Percentiles rank a stretch among this genome's conserved stretches.
Conservation (phyloP, 2,113 vertebrate genomes). For the Tringa solitaria region DNA sequence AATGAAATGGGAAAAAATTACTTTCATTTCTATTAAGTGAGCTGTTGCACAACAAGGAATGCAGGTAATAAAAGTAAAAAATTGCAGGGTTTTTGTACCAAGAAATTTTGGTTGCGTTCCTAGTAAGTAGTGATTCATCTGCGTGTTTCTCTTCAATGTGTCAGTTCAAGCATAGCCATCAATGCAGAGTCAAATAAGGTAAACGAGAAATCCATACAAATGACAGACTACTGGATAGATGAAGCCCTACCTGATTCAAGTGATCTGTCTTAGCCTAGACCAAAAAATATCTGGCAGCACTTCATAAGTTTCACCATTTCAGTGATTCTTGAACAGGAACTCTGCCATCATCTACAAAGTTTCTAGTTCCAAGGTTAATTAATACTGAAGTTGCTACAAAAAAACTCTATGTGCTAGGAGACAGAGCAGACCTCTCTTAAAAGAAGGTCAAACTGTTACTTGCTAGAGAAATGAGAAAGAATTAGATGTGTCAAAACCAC, state of each 20-base stretch:
- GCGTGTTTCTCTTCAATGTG: neutral
- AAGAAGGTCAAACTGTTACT: neutral
- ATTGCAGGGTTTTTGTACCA: rapidly evolving
- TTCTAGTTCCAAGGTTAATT: neutral
- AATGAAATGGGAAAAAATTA: neutral
- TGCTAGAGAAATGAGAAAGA: conserved; percentile 19
- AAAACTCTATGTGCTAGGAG: neutral
- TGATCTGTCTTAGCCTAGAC: neutral
- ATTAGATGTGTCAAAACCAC: conserved; percentile 15
- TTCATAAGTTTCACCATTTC: neutral
- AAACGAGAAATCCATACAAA: neutral
- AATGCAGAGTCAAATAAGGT: neutral
- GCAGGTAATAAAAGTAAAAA: neutral
- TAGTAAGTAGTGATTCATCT: neutral
- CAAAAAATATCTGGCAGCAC: neutral
- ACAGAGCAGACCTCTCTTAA: neutral
- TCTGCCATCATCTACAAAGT: neutral
- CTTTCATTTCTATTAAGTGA: neutral
- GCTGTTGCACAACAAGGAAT: neutral
- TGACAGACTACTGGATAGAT: neutral
- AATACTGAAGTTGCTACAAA: neutral
- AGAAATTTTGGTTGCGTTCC: neutral
- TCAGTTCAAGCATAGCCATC: neutral
- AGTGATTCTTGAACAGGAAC: neutral
- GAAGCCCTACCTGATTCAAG: neutral